Base-by-base conservation (phyloP, 2,888 invertebrate species). In the Caenorhabditis becei region DNA sequence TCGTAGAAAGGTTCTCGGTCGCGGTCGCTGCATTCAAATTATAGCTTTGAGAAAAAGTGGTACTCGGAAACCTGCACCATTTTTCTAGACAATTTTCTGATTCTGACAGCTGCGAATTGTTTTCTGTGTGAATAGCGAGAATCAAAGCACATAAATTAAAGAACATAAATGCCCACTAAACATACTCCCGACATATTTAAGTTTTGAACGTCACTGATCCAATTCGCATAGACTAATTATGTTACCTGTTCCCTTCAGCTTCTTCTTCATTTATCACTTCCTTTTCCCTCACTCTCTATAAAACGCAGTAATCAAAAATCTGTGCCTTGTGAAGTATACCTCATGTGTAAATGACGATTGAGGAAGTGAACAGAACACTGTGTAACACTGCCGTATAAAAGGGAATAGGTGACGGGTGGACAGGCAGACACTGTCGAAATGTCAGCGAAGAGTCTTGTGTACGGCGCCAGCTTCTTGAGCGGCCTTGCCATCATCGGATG, bases 381-480 rank as follows among this genome's bases (percentile, higher is more conserved):
- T 47, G 47, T 47, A 47, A 71, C 53, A 62, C 54, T 44, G 18
- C n/a, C 20, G 62, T 62, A 51, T 62, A 65, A 56, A 63, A 72
- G 53, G 58, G 41, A 58, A 35, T 51, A 14, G 53, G 44, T 5
- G 32, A 54, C 24, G 7, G 18, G 54, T 26, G 51, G 10, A 23
- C 4, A 51, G 51, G 16, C 23, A 26, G 51, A 51, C 51, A 51
- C 24, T 51, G 51, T 26, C 51, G 51, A 18, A 63, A 75, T 75
- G 75, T 75, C 75, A 53, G 75, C 75, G 41, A 75, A 66, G 35
- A 67, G 59, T 54, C 66, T 75, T 66, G 75, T 72, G 32, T 72
- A 72, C 63, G 71, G 63, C 63, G 63, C 71, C 23, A 63, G 63
- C 56, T 26, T 72, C 47, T 53, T 75, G 58, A 75, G 75, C 66